Base-by-base conservation (phyloP, 1,140 invertebrate species). In the Radopholus similis region DNA sequence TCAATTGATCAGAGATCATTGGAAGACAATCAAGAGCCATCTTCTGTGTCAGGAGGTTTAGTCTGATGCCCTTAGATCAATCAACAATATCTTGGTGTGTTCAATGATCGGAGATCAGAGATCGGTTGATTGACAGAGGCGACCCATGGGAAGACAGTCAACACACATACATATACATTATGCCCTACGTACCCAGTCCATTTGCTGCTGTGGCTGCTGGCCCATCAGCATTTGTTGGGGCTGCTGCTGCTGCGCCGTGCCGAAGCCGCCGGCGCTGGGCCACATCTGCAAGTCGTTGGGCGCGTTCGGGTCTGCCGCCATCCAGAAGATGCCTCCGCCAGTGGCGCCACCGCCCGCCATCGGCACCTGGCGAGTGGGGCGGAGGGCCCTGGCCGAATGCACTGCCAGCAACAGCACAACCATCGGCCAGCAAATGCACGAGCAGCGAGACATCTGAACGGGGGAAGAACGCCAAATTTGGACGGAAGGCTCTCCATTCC, bases 191-290 rank as follows among this genome's bases (percentile, higher is more conserved):
- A 13, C 2, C 38, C 11, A 11, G 2, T 42, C n/a, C 11, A 42
- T 18, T 23, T 58, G 56, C 26, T 58, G 56, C 26, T 42, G 13
- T 56, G 32, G 56, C 56, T 38, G 54, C n/a, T 58, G 56, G 6
- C 30, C 23, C 56, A 13, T 23, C 28, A 13, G 53, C 11, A 26
- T 18, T 58, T 58, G 56, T 44, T 40, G 56, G 8, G 15, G 56
- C n/a, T 63, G 59, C 26, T 34, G 58, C 55, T 18, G 2, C 35
- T 44, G 38, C 26, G 34, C 47, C 47, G 30, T 51, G 47, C 8
- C 47, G 18, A 28, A 21, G n/a, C 47, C 47, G 47, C 18, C 30
- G 23, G 4, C 47, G 18, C 47, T 28, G 23, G 47, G 23, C 47
- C 47, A 51, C 47, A 28, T 28, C 21, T 51, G 47, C 47, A 51